Evolutionary conservation across 1,140 invertebrate species (phyloP), one percentile per base, ranked within the genome.

Genomic region (Drosophila lowei): DNA sequence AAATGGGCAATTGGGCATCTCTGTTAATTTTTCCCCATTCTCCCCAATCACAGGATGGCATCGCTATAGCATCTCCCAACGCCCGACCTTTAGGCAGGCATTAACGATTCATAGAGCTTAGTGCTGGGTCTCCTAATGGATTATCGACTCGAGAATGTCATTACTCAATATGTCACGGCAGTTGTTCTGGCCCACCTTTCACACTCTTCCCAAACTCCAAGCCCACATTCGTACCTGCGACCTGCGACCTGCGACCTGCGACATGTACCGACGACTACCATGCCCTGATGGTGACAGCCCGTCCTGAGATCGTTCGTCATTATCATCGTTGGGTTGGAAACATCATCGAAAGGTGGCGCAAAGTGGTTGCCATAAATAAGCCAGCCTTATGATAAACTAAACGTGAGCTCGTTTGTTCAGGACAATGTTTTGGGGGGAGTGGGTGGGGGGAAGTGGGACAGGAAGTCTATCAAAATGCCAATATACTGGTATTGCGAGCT

Each of bases 101-200:
- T 62, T 62, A 57, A 53, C 65, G 62, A 72, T 81, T 76, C 78
- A 81, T 63, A 23, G 60, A 58, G 62, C 78, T 67, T 52, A 63
- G 52, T 30, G 67, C 8, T 44, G 59, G 68, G 43, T 60, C 50
- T 64, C 44, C 38, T 44, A 55, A 65, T 76, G 43, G 83, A 79
- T 76, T 84, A 79, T 79, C 66, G 81, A 72, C 77, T 76, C 34
- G 56, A 64, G 77, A 61, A 43, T 46, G 63, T 75, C 79, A 84
- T 84, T 84, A 84, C 72, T 85, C 79, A 85, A 84, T 85, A 62
- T 84, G 79, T 84, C 79, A 77, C 56, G 55, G 59, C 68, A 57
- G 41, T 71, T 50, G 66, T 28, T 53, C 11, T 13, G 18, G 52
- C 53, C 11, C 21, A 11, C 25, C 5, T 3, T 11, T 18, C 16